Evolutionary conservation across 64 coral and sea anemone species (phyloP), one percentile per base, ranked within the genome.

Genomic region (Montipora foliosa): DNA sequence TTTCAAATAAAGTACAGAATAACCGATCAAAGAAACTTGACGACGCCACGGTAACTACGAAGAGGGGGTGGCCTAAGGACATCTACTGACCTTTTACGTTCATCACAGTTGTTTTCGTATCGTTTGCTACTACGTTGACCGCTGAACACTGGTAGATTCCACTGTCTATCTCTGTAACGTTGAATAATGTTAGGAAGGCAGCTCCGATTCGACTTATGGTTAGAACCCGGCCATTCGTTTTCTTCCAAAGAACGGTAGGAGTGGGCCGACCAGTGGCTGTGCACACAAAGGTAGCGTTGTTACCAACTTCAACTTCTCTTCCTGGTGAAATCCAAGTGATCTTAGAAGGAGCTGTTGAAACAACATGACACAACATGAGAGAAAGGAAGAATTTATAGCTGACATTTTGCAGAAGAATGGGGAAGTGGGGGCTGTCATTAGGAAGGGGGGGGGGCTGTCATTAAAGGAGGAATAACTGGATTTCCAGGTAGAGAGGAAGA

Each of bases 271-370:
- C 93, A 25, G 37, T 90, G 2, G 74, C 93, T 5, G n/a, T 44
- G 47, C 93, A 95, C 4, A 10, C 21, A 21, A 95, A 49, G 4
- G 64, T 68, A 20, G 90, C 77, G 14, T 20, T 47, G 2, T 8
- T 59, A 0, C 89, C 92, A 45, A 66, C 74, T 8, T 78, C 72
- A 4, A 88, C 78, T 22, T 79, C 92, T 74, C 82, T 74, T 48
- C 48, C 88, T 3, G 58, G 84, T 3, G 96, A 94, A 66, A 92
- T 77, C 19, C 19, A 78, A 4, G 47, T 46, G 9, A 97, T 66
- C 17, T 12, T 78, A 1, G 76, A 6, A 3, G 11, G 5, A 48
- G 49, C 76, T 78, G 76, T 2, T 50, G 5, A 44, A 24, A 13
- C 21, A 6, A 22, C n/a, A n/a, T n/a, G n/a, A n/a, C 3, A 37